Evolutionary conservation across 2,888 invertebrate species (phyloP).

Genomic region (Lacanobia wlatinum): DNA sequence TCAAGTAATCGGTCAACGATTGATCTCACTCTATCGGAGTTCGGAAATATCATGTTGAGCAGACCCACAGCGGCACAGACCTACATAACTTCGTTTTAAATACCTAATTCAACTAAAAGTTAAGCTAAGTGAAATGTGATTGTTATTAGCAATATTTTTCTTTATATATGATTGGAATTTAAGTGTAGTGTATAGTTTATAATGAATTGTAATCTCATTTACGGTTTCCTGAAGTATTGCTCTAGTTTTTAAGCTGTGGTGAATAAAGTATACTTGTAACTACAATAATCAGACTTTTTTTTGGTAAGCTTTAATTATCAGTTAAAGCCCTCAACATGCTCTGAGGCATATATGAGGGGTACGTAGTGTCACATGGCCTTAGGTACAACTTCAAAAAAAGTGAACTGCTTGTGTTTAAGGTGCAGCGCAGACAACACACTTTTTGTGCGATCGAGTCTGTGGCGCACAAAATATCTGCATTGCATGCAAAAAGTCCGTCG

Average conservation of each 20-base stretch:
- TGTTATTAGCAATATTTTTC: constrained; percentile 60
- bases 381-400: too few relatives aligned
- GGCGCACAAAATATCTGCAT: too few relatives aligned
- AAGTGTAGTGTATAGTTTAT: constrained; percentile 33
- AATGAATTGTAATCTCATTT: constrained; percentile 42
- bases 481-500: too few relatives aligned
- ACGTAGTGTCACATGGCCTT: too few relatives aligned
- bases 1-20: neutral
- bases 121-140: constrained; percentile 67
- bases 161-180: constrained; percentile 45
- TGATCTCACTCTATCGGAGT: neutral
- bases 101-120: constrained; percentile 21
- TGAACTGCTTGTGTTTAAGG: too few relatives aligned
- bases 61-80: neutral
- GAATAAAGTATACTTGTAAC: constrained; percentile 52
- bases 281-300: neutral
- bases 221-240: constrained; percentile 46
- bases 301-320: neutral
- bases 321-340: too few relatives aligned
- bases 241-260: constrained; percentile 53
- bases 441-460: too few relatives aligned
- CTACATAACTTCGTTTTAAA: neutral
- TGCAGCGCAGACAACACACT: too few relatives aligned
- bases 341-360: too few relatives aligned
- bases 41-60: neutral